Conservation (phyloP, 2,888 invertebrate genomes). For the Carterocephalus palaemon region DNA sequence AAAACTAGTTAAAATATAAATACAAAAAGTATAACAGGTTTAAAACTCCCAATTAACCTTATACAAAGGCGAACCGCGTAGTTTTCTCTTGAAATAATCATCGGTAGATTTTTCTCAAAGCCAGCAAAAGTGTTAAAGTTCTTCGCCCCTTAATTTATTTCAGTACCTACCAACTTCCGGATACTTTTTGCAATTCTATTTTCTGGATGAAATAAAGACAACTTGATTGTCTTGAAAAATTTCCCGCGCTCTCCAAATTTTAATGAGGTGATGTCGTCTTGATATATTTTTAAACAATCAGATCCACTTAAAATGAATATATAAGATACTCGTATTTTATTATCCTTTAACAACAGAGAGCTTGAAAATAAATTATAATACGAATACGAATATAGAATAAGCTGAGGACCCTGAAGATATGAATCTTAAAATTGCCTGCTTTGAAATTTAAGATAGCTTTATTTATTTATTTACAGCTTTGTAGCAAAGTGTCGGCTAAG, state of each 20-base stretch:
- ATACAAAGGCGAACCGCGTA: constrained; percentile 20
- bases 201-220: constrained; percentile 23
- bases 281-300: constrained; percentile 12
- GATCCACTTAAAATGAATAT: constrained; percentile 10
- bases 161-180: constrained; percentile 9
- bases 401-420: constrained; percentile 4
- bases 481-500: too few species aligned
- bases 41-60: constrained; percentile 17
- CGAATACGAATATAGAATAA: not conserved
- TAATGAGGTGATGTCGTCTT: constrained; percentile 12
- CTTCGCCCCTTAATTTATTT: constrained; percentile 23
- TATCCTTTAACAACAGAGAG: constrained; percentile 14
- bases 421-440: constrained; percentile 15
- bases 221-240: constrained; percentile 22
- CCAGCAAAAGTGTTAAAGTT: constrained; percentile 23
- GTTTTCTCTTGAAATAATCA: constrained; percentile 22
- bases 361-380: constrained; percentile 20
- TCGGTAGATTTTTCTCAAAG: constrained; percentile 24
- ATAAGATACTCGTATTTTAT: constrained; percentile 13
- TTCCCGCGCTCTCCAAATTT: constrained; percentile 21
- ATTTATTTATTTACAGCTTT: too few species aligned
- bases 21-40: not conserved
- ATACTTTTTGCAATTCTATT: constrained; percentile 19
- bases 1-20: not conserved
- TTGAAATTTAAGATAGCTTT: constrained; percentile 12